Percentiles rank a stretch among this genome's conserved stretches.
These are phyloP conservation scores for Cryptocephalus moraei DNA, from an alignment of 2,888 invertebrate genomes.

Conservation along the genomic window DNA sequence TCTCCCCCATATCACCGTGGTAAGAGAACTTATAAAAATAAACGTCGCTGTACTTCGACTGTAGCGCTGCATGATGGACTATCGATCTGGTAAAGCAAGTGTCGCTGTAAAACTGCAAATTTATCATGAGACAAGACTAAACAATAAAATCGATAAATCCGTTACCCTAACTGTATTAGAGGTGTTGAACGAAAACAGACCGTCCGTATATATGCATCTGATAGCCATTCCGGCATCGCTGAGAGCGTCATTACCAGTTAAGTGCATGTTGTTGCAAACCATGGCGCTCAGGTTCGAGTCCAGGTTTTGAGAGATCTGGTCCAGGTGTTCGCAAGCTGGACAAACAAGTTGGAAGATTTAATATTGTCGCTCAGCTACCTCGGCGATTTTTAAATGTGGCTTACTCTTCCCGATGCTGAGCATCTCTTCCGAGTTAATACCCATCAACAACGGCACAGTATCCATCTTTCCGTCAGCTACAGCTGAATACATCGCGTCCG, in stretches of 20 bases:
- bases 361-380: no score
- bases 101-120: slow-evolving; percentile 17
- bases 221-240: not conserved
- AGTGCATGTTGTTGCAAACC: slow-evolving; percentile 3
- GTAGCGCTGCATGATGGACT: slow-evolving; percentile 14
- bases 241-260: not conserved
- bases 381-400: no score
- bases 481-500: slow-evolving; percentile 13
- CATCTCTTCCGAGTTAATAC: slow-evolving; percentile 18
- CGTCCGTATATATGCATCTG: slow-evolving; percentile 3
- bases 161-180: no score
- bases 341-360: no score
- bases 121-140: not conserved
- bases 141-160: not conserved
- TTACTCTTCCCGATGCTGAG: no score
- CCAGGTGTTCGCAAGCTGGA: no score
- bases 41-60: slow-evolving; percentile 14
- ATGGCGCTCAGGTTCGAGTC: not conserved
- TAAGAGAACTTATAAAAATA: slow-evolving; percentile 21
- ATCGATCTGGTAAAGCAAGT: slow-evolving; percentile 14
- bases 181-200: no score
- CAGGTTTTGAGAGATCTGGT: no score
- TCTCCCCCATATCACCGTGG: slow-evolving; percentile 14
- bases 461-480: slow-evolving; percentile 12
- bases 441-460: slow-evolving; percentile 16